A percentile compares a stretch with the other conserved stretches of the same genome.
phyloP scores from a whole-genome alignment of 2,888 invertebrate genomes.

The Eristalis pertinax region DNA sequence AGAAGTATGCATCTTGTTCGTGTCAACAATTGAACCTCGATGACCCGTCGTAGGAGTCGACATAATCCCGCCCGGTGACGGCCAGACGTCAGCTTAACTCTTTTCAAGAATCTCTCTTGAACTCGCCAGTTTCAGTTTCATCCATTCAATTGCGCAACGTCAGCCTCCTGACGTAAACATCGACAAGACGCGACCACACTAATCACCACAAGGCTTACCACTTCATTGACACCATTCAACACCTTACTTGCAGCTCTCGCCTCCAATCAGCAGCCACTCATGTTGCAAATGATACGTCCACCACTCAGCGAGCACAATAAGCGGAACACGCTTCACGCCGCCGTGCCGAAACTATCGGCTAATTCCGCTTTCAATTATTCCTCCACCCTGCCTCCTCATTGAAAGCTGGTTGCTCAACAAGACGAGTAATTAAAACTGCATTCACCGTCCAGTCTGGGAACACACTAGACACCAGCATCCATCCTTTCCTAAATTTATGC shows the following conservation, averaged over 20 bases:
- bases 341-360: conserved; percentile 2
- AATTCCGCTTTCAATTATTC: conserved; percentile 23
- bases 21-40: no score
- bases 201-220: background rate
- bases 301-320: background rate
- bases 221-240: background rate
- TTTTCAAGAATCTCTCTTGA: no score
- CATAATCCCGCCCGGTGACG: no score
- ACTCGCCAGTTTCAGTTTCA: background rate
- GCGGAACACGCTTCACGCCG: background rate
- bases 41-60: no score
- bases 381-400: background rate
- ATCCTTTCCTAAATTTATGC: conserved; percentile 34
- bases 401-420: conserved; percentile 5
- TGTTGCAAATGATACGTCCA: background rate
- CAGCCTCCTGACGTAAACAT: background rate
- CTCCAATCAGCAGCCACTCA: background rate
- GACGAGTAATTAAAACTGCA: conserved; percentile 23
- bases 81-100: no score
- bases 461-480: background rate
- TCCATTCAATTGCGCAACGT: background rate
- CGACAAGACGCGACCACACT: background rate
- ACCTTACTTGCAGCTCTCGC: background rate
- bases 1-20: no score
- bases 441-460: background rate